Conservation (phyloP, 2,888 invertebrate genomes). For the Ophion costatus region DNA sequence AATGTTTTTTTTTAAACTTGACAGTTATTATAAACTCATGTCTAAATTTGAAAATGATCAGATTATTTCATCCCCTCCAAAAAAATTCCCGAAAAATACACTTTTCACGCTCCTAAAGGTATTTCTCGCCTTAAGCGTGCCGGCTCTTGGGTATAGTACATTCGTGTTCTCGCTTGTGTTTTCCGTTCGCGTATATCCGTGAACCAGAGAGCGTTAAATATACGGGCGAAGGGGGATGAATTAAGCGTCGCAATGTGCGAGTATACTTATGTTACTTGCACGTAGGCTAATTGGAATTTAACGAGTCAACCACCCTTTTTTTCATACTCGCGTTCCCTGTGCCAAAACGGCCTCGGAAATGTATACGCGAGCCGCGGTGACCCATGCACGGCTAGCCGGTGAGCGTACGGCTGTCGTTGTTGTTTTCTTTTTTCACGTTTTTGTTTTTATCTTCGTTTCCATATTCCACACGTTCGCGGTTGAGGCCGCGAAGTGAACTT, state of each 20-base stretch:
- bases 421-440: not conserved
- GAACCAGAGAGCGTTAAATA: conserved; percentile 50
- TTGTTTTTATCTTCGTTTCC: conserved; percentile 25
- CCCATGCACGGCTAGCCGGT: conserved; percentile 27
- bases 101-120: too few species aligned
- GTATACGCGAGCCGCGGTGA: conserved; percentile 9
- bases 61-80: too few species aligned
- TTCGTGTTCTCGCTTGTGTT: conserved; percentile 3
- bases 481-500: not conserved
- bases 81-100: too few species aligned
- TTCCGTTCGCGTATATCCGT: conserved; percentile 17
- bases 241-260: conserved; percentile 64
- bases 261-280: conserved; percentile 62
- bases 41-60: too few species aligned
- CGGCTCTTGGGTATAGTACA: not conserved
- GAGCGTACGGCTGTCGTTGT: not conserved
- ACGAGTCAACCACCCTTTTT: conserved; percentile 46
- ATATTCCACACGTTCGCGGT: conserved; percentile 18
- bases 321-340: conserved; percentile 2
- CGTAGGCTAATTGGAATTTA: conserved; percentile 66
- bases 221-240: conserved; percentile 50
- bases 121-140: too few species aligned
- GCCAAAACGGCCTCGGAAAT: conserved; percentile 32
- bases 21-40: too few species aligned
- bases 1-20: too few species aligned